Conservation (phyloP, 2,113 vertebrate genomes). For the Corythoichthys haematopterus region DNA sequence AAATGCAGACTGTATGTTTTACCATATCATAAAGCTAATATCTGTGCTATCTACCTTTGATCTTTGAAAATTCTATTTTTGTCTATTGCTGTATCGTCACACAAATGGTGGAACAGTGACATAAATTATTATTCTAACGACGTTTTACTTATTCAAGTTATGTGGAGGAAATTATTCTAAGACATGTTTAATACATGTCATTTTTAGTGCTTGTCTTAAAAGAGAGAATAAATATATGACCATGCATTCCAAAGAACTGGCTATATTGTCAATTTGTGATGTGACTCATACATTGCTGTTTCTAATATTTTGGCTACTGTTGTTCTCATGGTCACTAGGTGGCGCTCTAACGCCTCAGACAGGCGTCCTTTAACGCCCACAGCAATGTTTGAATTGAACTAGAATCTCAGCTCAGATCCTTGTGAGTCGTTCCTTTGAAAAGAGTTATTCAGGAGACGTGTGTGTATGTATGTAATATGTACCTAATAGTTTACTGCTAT, state of each 20-base stretch:
- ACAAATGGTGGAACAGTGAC: conserved; percentile 53
- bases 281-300: not conserved
- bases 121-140: conserved; percentile 30
- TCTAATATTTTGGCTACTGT: not conserved
- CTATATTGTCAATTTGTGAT: not conserved
- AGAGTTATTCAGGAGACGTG: not conserved
- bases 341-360: conserved; percentile 44
- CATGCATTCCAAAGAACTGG: conserved; percentile 17
- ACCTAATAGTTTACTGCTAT: not conserved
- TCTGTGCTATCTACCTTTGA: conserved; percentile 12
- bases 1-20: conserved; percentile 32
- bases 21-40: conserved; percentile 28
- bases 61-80: conserved; percentile 54
- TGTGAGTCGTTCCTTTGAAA: not conserved
- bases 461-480: not conserved
- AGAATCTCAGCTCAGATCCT: not conserved
- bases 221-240: conserved; percentile 61
- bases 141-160: conserved; percentile 54
- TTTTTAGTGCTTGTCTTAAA: conserved; percentile 58
- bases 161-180: conserved; percentile 42
- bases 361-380: conserved; percentile 33
- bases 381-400: not conserved
- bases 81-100: conserved; percentile 48
- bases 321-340: conserved; percentile 40
- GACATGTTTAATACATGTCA: conserved; percentile 50